Base-by-base conservation (phyloP, 2,888 invertebrate genomes). In the Antheraea assamensis region DNA sequence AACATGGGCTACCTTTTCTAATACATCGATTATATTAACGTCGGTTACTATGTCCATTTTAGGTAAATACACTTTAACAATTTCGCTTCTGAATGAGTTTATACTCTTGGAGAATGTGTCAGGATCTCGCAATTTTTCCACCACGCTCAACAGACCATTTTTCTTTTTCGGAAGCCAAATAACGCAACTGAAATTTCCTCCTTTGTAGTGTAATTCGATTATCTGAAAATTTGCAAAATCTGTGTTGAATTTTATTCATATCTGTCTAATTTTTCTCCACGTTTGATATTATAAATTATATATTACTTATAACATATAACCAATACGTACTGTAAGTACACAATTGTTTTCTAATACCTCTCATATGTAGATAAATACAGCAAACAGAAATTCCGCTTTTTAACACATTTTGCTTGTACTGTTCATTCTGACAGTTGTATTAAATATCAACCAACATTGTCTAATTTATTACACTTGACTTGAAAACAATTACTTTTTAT, bases 191-290 rank as follows among this genome's bases (percentile, higher is more conserved):
- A 83, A 84, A 31, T 84, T 80, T 1, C 58, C 19, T 27, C 80
- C 81, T 74, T 83, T 78, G 77, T 88, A 89, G 0, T 30, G n/a
- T 73, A 88, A 74, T 78, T 82, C 74, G 10, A 89, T 70, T 1
- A 80, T 77, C 89, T 89, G 80, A 70, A 85, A 82, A n/a, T 58
- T 7, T 4, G 24, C n/a, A n/a, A 58, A 10, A 58, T n/a, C 19
- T 58, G 10, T 21, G 3, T 42, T 42, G 4, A 42, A 13, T 42
- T 42, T 13, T 13, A 42, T 42, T 42, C 42, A 42, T 58, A 58
- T 24, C 17, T 64, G 3, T 64, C 17, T n/a, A 24, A 10, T 58
- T 3, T 58, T 24, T 21, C 58, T 7, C 21, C 21, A 52, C 5
- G 21, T 0, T 21, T 52, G 7, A 52, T 21, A 52, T 21, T 52